Evolutionary conservation across 37 sponge, comb jelly and placozoan species (phyloP), one percentile per base, ranked within the genome.

Genomic region (Ephydatia muelleri): DNA sequence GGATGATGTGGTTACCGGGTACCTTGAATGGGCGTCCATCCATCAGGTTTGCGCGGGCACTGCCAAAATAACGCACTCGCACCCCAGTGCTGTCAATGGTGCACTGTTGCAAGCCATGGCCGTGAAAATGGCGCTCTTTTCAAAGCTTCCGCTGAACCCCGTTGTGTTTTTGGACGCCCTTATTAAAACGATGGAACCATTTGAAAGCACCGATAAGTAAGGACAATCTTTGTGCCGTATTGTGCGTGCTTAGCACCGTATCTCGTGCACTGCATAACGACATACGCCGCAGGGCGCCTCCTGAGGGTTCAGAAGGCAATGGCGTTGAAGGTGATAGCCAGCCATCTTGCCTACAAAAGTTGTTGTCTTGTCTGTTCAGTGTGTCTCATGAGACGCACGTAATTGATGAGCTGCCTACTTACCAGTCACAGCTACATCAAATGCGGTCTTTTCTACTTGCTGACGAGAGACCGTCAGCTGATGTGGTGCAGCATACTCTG

Each of bases 51-150:
- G 89, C 39, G 49, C 30, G 28, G 83, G 79, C 37, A 81, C 79
- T 26, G 68, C 92, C 3, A 75, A 40, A 32, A 9, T 94, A 22
- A 94, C 94, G 37, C 94, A 94, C 57, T 47, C 86, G 5, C 89
- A 94, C 36, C 37, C 66, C 8, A 87, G 91, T 87, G 94, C 81
- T 0, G 67, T 91, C 23, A 83, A 73, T 64, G 88, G 92, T 26
- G 92, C 85, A 22, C 27, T 94, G 40, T 66, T 94, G 75, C 94
- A 91, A 35, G 79, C 84, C 4, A 68, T 83, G 64, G 94, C 94
- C 2, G 78, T 94, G 19, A 78, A 82, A 30, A 66, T 68, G 27
- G 88, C 88, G 3, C 66, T 94, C 29, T n/a, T 77, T 11, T 74
- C 80, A 21, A 28, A 31, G 26, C 75, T 68, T 0, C 6, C 47